These are phyloP conservation scores for Mirza zaza DNA, from an alignment of 2,113 vertebrate species.

Conservation along the genomic window DNA sequence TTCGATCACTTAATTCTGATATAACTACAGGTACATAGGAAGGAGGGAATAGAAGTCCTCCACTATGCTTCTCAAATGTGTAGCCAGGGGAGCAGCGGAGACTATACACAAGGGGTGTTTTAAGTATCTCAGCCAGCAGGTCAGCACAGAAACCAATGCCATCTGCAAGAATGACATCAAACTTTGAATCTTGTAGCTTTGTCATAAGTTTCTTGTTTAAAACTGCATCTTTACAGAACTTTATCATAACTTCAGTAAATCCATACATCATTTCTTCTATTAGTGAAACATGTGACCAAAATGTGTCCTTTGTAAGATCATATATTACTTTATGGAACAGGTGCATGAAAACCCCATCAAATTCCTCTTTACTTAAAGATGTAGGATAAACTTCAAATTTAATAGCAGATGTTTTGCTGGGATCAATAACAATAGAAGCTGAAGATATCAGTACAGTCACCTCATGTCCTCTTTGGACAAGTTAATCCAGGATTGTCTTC, in stretches of 20 bases:
- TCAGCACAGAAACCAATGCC: neutral
- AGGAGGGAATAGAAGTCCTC: slow-evolving; percentile 77
- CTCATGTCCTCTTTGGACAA: slow-evolving; percentile 82
- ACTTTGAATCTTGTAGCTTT: neutral
- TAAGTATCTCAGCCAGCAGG: neutral
- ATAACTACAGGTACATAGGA: slow-evolving; percentile 79
- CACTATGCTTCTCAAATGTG: slow-evolving; percentile 67
- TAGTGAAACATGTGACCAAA: neutral
- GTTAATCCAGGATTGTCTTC: slow-evolving; percentile 83
- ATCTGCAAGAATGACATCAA: slow-evolving; percentile 60
- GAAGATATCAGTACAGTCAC: slow-evolving; percentile 83
- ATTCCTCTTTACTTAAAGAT: slow-evolving; percentile 74
- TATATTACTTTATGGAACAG: neutral
- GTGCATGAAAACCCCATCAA: neutral
- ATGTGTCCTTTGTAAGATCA: neutral
- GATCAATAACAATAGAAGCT: slow-evolving; percentile 78
- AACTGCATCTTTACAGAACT: neutral
- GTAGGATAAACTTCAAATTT: slow-evolving; percentile 74
- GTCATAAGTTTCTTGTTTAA: neutral
- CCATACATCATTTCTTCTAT: neutral
- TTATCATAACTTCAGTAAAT: neutral
- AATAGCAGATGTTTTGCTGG: slow-evolving; percentile 55
- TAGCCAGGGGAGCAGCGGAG: slow-evolving; percentile 74
- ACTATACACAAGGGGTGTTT: slow-evolving; percentile 64
- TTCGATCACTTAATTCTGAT: slow-evolving; percentile 77